A percentile compares a stretch with the other conserved stretches of the same genome.
These are phyloP conservation scores for Dryoscopus gambensis DNA, from an alignment of 2,113 vertebrate genomes.

Conservation along the genomic window DNA sequence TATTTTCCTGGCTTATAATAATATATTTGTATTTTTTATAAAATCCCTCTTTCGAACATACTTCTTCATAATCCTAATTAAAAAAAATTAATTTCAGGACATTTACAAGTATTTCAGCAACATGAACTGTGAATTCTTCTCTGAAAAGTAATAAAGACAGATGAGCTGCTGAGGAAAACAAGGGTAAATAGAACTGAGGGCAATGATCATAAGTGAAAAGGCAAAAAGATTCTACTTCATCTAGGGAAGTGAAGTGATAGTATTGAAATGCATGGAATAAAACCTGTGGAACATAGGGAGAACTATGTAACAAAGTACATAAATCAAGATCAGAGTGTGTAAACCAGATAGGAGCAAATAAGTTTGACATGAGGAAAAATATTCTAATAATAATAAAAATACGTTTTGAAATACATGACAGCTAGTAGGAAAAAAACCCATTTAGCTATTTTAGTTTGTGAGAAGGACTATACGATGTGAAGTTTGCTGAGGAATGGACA, in stretches of 20 bases:
- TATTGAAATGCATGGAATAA: not conserved
- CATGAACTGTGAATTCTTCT: not conserved
- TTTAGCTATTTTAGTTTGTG: not conserved
- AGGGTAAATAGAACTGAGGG: not conserved
- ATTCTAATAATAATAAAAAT: not conserved
- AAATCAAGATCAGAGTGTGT: not conserved
- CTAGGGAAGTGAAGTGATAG: not conserved
- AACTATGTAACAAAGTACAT: not conserved
- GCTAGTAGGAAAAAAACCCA: not conserved
- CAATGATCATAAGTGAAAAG: not conserved
- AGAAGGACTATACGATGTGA: not conserved
- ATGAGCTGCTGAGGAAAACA: not conserved
- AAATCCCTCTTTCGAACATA: not conserved
- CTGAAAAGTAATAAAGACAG: not conserved
- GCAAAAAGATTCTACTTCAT: not conserved
- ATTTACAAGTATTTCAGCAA: not conserved
- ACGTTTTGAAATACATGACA: not conserved
- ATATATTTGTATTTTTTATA: not conserved
- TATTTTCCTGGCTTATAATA: not conserved
- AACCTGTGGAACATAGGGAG: not conserved
- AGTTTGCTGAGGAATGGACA: not conserved
- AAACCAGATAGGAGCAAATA: not conserved
- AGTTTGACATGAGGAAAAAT: not conserved
- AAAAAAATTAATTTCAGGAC: not conserved
- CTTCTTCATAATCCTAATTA: not conserved